phyloP scores from a whole-genome alignment of 2,113 vertebrate species.

The Sturnus vulgaris region DNA sequence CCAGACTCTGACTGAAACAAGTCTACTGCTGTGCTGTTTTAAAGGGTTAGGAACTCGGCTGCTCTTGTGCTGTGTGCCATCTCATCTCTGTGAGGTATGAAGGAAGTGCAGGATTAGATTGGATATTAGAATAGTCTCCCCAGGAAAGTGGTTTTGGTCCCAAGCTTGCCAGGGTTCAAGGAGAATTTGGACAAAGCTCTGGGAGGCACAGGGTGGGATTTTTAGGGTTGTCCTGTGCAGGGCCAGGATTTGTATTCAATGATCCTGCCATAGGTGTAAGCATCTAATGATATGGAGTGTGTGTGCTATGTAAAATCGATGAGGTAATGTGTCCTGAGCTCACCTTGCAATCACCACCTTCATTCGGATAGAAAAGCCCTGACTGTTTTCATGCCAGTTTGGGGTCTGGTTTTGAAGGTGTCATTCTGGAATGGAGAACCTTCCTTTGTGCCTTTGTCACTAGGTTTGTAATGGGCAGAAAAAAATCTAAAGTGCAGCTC shows the following conservation, averaged over 20 bases:
- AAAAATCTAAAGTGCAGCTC: background rate
- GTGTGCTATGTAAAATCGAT: background rate
- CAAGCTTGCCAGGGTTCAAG: background rate
- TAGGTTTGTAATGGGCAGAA: background rate
- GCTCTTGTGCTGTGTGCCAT: background rate
- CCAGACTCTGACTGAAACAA: background rate
- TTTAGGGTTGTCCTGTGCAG: background rate
- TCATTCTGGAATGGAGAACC: background rate
- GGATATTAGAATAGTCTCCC: background rate
- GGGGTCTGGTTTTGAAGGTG: background rate
- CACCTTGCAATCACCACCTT: background rate
- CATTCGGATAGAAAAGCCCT: background rate
- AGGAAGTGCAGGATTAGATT: background rate
- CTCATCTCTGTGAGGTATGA: background rate
- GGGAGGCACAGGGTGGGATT: background rate
- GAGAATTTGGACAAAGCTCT: background rate
- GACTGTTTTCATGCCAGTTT: background rate
- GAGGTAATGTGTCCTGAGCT: background rate
- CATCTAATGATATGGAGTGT: background rate
- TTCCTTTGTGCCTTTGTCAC: background rate
- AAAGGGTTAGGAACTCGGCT: rapidly evolving
- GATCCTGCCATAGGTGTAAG: background rate
- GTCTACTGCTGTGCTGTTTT: background rate
- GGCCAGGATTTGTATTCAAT: background rate
- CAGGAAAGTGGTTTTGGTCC: background rate